These are phyloP conservation scores for Carduelis carduelis DNA, from an alignment of 2,797 vertebrate species.

Conservation along the genomic window DNA sequence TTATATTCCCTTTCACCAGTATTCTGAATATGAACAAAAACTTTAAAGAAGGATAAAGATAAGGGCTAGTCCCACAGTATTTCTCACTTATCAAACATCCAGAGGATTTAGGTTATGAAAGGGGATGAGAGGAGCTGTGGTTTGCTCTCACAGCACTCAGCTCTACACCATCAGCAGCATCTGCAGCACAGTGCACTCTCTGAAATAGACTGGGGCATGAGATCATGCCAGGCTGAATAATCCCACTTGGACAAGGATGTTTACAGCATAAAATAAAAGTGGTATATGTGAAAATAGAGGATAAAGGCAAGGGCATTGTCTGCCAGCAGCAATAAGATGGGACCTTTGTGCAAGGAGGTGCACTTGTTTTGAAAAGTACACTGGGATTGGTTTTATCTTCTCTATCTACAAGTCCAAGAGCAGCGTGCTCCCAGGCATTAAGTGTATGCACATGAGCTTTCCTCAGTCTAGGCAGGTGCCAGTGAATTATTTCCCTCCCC, in stretches of 20 bases:
- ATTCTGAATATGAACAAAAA: not conserved
- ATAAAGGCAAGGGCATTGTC: not conserved
- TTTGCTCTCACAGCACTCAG: not conserved
- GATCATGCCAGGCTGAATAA: not conserved
- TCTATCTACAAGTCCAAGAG: not conserved
- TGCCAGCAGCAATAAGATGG: not conserved
- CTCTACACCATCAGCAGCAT: not conserved
- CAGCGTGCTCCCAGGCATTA: not conserved
- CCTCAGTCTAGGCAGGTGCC: not conserved
- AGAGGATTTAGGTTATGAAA: not conserved
- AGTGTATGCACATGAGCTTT: not conserved
- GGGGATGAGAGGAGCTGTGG: not conserved
- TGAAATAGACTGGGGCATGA: not conserved
- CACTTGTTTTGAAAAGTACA: not conserved
- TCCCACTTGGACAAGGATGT: not conserved
- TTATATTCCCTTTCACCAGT: not conserved
- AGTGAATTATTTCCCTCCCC: not conserved
- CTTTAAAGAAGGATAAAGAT: not conserved
- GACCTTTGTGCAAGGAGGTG: not conserved
- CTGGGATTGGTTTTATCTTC: not conserved
- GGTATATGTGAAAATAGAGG: not conserved
- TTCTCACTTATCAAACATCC: not conserved
- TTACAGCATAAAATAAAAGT: not conserved
- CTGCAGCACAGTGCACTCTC: not conserved
- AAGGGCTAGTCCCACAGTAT: not conserved